Evolutionary conservation across 2,113 vertebrate genomes (phyloP).

Genomic region (Oophaga pumilio): DNA sequence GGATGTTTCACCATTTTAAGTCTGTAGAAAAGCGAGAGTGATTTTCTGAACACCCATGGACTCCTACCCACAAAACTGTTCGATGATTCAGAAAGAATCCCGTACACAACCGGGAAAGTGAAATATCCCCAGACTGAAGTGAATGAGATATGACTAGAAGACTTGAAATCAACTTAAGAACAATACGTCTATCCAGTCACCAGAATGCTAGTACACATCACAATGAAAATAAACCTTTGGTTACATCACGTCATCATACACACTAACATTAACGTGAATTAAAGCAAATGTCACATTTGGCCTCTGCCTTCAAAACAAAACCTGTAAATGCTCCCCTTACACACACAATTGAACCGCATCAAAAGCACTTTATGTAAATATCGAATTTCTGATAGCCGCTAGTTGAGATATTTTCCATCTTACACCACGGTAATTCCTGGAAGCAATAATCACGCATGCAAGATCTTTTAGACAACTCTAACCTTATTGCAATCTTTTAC

Average conservation of each 20-base stretch:
- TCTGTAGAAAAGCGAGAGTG: too few relatives aligned
- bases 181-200: not conserved
- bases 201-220: conserved; percentile 18
- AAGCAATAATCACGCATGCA: not conserved
- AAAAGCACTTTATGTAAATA: conserved; percentile 54
- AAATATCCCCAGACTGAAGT: not conserved
- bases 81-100: not conserved
- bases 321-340: conserved; percentile 17
- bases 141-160: not conserved
- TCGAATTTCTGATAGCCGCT: conserved; percentile 7
- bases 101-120: conserved; percentile 11
- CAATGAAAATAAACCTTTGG: conserved; percentile 43
- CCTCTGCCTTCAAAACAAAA: conserved; percentile 33
- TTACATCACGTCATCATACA: conserved; percentile 41
- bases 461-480: not conserved
- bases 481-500: too few relatives aligned
- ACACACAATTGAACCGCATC: conserved; percentile 39
- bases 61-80: too few relatives aligned
- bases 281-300: conserved; percentile 33
- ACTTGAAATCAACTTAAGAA: not conserved
- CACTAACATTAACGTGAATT: conserved; percentile 18
- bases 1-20: too few relatives aligned
- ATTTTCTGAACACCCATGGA: too few relatives aligned
- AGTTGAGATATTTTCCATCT: conserved; percentile 44
- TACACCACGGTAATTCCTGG: conserved; percentile 29